Percentiles rank a stretch among this genome's conserved stretches.
Evolutionary conservation across 37 sponge, comb jelly and placozoan species (phyloP).

Genomic region (Axinella damicornis): DNA sequence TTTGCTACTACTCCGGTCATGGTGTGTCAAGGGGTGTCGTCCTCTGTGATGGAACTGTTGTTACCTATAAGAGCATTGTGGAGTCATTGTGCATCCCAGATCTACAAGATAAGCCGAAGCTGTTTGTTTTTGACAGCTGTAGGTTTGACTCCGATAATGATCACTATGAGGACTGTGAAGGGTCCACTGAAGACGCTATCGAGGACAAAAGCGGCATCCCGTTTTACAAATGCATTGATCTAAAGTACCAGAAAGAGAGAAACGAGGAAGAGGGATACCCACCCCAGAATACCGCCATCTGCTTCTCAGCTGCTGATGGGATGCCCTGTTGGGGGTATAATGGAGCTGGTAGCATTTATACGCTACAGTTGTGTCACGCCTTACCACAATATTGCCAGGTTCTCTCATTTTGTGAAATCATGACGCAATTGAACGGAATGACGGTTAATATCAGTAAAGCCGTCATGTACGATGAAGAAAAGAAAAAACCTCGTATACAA

Average conservation of each 20-base stretch:
- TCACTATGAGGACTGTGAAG: not conserved
- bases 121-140: constrained; percentile 73
- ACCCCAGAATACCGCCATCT: constrained; percentile 25
- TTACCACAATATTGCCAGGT: constrained; percentile 25
- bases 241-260: not conserved
- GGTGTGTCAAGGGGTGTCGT: constrained; percentile 37
- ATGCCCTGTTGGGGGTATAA: not conserved
- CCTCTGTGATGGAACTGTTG: not conserved
- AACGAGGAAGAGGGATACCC: not conserved
- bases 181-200: not conserved
- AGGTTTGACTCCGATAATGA: not conserved
- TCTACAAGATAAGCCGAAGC: constrained; percentile 38
- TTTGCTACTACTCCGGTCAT: constrained; percentile 63
- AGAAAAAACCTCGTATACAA: not conserved
- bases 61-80: constrained; percentile 40
- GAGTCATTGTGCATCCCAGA: not conserved
- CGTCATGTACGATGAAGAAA: too few relatives aligned
- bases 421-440: constrained; percentile 31
- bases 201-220: not conserved
- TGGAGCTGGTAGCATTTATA: constrained; percentile 50
- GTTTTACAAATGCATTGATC: not conserved
- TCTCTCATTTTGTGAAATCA: constrained; percentile 38
- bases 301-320: constrained; percentile 14
- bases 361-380: constrained; percentile 15
- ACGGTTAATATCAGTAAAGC: not conserved